phyloP scores from a whole-genome alignment of 2,797 vertebrate species.

The Merluccius polli region DNA sequence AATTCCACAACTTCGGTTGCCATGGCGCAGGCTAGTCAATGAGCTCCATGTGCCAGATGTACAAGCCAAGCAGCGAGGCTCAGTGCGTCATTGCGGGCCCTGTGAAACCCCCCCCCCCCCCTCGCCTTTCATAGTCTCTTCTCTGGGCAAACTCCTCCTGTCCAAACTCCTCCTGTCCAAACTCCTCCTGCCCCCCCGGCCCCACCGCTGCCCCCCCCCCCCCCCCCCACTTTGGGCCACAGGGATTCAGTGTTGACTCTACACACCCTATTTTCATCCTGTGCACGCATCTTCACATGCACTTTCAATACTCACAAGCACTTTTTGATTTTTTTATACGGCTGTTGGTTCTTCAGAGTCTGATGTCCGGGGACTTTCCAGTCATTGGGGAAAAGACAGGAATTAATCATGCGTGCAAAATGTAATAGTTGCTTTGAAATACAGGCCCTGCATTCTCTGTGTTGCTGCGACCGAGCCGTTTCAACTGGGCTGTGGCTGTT shows the following conservation, averaged over 20 bases:
- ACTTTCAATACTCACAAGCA: not conserved
- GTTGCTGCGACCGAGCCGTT: not conserved
- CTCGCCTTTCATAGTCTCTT: slow-evolving; percentile 29
- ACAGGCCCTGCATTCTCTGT: not conserved
- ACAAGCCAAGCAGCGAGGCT: slow-evolving; percentile 47
- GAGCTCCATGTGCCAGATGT: slow-evolving; percentile 66
- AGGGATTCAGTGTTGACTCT: slow-evolving; percentile 53
- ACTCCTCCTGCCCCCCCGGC: slow-evolving; percentile 31
- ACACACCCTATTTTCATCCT: slow-evolving; percentile 28
- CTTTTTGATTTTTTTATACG: not conserved
- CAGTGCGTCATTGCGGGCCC: slow-evolving; percentile 58
- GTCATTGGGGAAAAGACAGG: not conserved
- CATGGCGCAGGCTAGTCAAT: slow-evolving; percentile 51
- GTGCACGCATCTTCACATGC: slow-evolving; percentile 6
- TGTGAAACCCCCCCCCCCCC: slow-evolving; percentile 51
- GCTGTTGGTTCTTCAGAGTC: not conserved
- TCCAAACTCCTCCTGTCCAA: slow-evolving; percentile 41
- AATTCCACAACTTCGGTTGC: slow-evolving; percentile 68
- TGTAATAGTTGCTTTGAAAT: not conserved
- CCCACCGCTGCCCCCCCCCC: slow-evolving; percentile 41
- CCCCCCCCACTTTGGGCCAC: slow-evolving; percentile 42
- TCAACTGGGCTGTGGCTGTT: not conserved
- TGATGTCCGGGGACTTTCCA: not conserved
- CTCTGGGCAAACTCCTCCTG: slow-evolving; percentile 54
- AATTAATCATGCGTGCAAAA: too few species aligned